These are phyloP conservation scores for Vombatus ursinus DNA, from an alignment of 2,113 vertebrate species.

Conservation along the genomic window DNA sequence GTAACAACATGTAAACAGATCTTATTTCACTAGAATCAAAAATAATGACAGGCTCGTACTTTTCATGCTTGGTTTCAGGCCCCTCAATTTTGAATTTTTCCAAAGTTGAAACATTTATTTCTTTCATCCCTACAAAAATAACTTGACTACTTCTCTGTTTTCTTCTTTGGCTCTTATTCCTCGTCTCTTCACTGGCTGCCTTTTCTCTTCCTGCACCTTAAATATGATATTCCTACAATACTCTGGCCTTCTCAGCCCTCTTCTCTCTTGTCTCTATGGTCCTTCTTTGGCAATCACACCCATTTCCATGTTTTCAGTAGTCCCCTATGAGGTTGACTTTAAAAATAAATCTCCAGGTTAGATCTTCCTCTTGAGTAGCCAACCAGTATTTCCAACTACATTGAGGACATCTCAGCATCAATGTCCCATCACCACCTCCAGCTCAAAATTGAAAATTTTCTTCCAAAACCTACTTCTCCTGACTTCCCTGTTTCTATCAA, in stretches of 20 bases:
- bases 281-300: background rate
- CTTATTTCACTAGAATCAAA: slow-evolving; percentile 19
- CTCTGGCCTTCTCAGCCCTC: background rate
- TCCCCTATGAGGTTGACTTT: background rate
- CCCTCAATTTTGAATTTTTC: background rate
- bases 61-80: background rate
- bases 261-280: background rate
- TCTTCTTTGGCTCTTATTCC: background rate
- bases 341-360: background rate
- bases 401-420: background rate
- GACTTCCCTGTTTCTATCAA: background rate
- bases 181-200: background rate
- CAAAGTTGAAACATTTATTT: background rate
- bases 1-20: background rate
- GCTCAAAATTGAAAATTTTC: background rate
- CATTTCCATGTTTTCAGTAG: background rate
- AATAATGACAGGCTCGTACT: background rate
- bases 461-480: background rate
- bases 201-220: background rate
- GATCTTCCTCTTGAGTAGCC: background rate
- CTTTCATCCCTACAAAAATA: background rate
- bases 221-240: background rate
- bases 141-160: background rate
- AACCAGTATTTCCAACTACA: background rate
- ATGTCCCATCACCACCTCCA: background rate